Conservation (phyloP, 2,888 invertebrate genomes). For the Cerceris ruficornis region DNA sequence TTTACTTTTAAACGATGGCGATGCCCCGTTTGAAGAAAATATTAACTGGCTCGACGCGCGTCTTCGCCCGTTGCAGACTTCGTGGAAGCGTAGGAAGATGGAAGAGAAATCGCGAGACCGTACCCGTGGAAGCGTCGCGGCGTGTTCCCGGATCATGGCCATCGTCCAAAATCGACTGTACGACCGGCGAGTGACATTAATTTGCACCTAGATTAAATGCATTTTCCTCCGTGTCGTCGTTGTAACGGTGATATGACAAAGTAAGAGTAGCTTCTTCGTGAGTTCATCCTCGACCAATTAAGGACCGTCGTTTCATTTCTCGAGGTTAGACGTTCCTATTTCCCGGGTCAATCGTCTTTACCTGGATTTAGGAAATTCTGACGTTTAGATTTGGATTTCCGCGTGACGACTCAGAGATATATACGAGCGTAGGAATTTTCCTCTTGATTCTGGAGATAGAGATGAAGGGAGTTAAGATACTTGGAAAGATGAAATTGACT, state of each 20-base stretch:
- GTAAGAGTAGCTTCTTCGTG: slow-evolving; percentile 11
- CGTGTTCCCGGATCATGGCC: slow-evolving; percentile 42
- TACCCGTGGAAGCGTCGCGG: slow-evolving; percentile 8
- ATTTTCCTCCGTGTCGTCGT: slow-evolving; percentile 34
- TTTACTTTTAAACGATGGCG: slow-evolving; percentile 10
- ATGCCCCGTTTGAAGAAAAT: slow-evolving; percentile 16
- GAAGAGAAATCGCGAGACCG: slow-evolving; percentile 34
- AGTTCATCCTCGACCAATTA: slow-evolving; percentile 31
- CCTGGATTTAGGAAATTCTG: too few species aligned
- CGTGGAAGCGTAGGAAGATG: slow-evolving; percentile 31
- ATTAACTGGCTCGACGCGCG: slow-evolving; percentile 5
- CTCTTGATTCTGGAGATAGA: too few species aligned
- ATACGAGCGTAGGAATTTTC: too few species aligned
- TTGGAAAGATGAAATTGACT: too few species aligned
- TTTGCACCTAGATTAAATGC: slow-evolving; percentile 55
- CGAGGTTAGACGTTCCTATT: too few species aligned
- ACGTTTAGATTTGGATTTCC: too few species aligned
- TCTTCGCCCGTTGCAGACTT: slow-evolving; percentile 1
- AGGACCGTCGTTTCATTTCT: too few species aligned
- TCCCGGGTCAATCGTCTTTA: too few species aligned
- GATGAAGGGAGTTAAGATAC: too few species aligned
- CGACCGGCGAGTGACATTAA: slow-evolving; percentile 49
- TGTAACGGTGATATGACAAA: slow-evolving; percentile 21
- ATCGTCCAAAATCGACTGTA: slow-evolving; percentile 56
- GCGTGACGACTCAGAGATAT: too few species aligned